phyloP scores from a whole-genome alignment of 2,888 invertebrate species.

The Apamea crenata region DNA sequence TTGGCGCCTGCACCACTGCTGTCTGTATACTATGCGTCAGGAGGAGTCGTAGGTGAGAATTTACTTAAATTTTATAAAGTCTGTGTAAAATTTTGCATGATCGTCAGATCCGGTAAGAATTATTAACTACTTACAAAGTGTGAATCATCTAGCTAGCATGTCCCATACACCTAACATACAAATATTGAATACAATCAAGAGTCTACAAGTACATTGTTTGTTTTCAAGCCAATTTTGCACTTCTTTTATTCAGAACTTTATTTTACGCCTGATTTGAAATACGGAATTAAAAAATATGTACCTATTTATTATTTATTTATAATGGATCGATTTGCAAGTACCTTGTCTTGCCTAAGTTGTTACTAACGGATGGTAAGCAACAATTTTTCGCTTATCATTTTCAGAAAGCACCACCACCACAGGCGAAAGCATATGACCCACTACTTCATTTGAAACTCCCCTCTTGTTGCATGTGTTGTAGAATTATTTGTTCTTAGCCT shows the following conservation, averaged over 20 bases:
- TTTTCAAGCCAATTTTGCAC: background rate
- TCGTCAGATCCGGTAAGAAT: background rate
- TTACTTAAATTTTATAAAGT: background rate
- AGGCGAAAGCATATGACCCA: conserved; percentile 85
- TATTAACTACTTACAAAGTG: background rate
- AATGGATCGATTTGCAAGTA: background rate
- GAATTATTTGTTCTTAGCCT: conserved; percentile 44
- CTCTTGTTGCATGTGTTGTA: conserved; percentile 61
- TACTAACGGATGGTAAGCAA: conserved; percentile 74
- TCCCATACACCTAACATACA: background rate
- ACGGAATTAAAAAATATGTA: too few species aligned
- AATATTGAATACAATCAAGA: background rate
- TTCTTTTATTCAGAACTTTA: background rate
- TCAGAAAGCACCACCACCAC: conserved; percentile 85
- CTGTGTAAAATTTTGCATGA: background rate
- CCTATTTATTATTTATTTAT: background rate
- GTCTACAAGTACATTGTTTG: background rate
- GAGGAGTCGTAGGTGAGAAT: conserved; percentile 90
- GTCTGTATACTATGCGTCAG: conserved; percentile 94
- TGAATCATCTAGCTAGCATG: background rate
- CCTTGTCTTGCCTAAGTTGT: background rate
- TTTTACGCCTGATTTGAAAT: background rate
- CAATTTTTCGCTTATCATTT: conserved; percentile 78
- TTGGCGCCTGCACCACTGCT: conserved; percentile 95
- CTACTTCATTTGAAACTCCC: conserved; percentile 78